Base-by-base conservation (phyloP, 1,140 invertebrate genomes). In the Antheraea pernyi region DNA sequence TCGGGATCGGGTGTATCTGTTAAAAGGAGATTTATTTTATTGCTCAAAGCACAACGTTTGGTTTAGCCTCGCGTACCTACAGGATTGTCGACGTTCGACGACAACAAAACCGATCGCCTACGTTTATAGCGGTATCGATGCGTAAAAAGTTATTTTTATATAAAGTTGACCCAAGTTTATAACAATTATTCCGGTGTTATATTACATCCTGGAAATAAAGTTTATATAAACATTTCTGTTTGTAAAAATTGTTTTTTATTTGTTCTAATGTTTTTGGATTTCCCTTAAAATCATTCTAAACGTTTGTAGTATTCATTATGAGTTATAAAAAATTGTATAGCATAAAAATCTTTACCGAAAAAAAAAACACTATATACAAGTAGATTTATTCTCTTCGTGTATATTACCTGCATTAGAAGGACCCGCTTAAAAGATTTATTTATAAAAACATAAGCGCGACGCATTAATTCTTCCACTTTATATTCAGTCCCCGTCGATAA, bases 11-110 rank as follows among this genome's bases (percentile, higher is more conserved):
- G 86, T 88, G 84, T 85, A 81, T 83, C 85, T 88, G 84, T 91
- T 91, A 90, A 85, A 74, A 75, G 39, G 78, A 88, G 88, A 92
- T 92, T 92, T 92, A 92, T 92, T 91, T 92, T 91, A 92, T 90
- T 91, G 82, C 82, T 85, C 75, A 73, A 88, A 84, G 88, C 88
- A 89, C 79, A 86, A 77, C 71, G 77, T 84, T 84, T 73, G 79
- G 76, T 83, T 77, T 71, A 74, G 72, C 70, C 77, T 85, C 81
- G 22, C 22, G n/a, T 74, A 71, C 73, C 59, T 84, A 83, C 78
- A 78, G 80, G 81, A 80, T 53, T 53, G 46, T 19, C 79, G 76
- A 42, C 39, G 39, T 80, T 19, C 79, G 76, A 42, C 39, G 39
- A 80, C 72, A 74, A 76, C 75, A 80, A 81, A 80, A 78, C 74